Evolutionary conservation across 1,140 invertebrate genomes (phyloP), one percentile per base, ranked within the genome.

Genomic region (Ceratina japonica): DNA sequence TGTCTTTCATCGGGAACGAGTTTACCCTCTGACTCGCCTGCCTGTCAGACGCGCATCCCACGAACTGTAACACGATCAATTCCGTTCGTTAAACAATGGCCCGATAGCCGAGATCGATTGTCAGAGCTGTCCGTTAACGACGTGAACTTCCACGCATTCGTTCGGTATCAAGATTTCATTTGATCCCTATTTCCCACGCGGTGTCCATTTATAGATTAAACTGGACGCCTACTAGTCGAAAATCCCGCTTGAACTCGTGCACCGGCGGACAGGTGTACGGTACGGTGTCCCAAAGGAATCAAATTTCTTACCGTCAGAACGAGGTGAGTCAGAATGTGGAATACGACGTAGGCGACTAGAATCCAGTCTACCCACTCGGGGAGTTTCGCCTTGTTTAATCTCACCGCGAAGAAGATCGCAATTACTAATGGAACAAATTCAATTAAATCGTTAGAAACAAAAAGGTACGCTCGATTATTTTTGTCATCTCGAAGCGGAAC

Each of bases 361-460:
- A 99, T 95, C 94, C 95, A 98, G 79, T 97, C 95, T 81, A 96
- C 94, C 95, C 97, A 97, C 68, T 95, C 93, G 0, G 97, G 97
- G 62, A 98, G 92, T 87, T 97, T 95, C 18, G 97, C 96, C 92
- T 97, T 97, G 79, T 94, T 94, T 79, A 99, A 92, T 83, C 95
- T 95, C 22, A 97, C 96, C 52, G 98, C 96, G 87, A 99, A 96
- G 94, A 99, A 99, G 85, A 99, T 97, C 69, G 97, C 96, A 10
- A 97, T 95, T 93, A 99, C 97, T 98, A 93, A 93, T 27, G 94
- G 94, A 87, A 86, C 88, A 88, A 84, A 89, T 80, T 79, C 87
- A 83, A 81, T 80, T 31, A n/a, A n/a, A 20, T 13, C 22, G 51
- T 20, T 79, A 44, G 10, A 44, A 44, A 0, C 10, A 44, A 44